A percentile compares a stretch with the other conserved stretches of the same genome.
These are phyloP conservation scores for Sepioteuthis lessoniana DNA, from an alignment of 2,888 invertebrate species.

Conservation along the genomic window DNA sequence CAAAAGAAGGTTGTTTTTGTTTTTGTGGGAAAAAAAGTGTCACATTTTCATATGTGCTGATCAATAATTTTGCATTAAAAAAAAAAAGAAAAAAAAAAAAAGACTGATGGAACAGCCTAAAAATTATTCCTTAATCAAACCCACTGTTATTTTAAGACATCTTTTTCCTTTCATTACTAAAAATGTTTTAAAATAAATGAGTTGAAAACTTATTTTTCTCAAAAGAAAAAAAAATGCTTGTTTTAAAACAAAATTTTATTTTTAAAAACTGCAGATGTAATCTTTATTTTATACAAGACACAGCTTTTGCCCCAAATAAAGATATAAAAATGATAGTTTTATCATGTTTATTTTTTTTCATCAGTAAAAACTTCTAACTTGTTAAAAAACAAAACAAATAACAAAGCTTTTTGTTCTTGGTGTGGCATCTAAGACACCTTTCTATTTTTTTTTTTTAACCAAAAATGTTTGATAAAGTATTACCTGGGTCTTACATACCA, in stretches of 20 bases:
- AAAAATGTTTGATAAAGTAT: too few relatives aligned
- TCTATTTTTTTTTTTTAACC: too few relatives aligned
- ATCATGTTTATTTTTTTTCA: neutral
- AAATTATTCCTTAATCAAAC: neutral
- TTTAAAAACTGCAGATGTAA: constrained; percentile 33
- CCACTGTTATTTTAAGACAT: neutral
- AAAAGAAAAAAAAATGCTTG: neutral
- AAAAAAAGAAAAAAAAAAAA: neutral
- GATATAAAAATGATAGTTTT: neutral
- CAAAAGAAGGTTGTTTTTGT: neutral
- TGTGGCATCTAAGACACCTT: too few relatives aligned
- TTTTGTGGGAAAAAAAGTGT: neutral
- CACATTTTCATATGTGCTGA: neutral
- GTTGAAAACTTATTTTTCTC: neutral
- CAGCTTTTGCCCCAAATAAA: constrained; percentile 7
- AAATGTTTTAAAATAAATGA: neutral
- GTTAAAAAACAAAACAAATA: too few relatives aligned
- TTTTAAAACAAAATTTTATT: neutral
- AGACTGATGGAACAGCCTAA: neutral
- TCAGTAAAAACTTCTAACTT: too few relatives aligned
- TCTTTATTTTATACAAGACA: constrained; percentile 33
- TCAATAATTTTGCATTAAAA: neutral
- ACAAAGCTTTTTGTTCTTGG: too few relatives aligned
- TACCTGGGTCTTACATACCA: too few relatives aligned
- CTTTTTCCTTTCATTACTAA: neutral